These are phyloP conservation scores for Dinocampus coccinellae DNA, from an alignment of 2,888 invertebrate species.

Conservation along the genomic window DNA sequence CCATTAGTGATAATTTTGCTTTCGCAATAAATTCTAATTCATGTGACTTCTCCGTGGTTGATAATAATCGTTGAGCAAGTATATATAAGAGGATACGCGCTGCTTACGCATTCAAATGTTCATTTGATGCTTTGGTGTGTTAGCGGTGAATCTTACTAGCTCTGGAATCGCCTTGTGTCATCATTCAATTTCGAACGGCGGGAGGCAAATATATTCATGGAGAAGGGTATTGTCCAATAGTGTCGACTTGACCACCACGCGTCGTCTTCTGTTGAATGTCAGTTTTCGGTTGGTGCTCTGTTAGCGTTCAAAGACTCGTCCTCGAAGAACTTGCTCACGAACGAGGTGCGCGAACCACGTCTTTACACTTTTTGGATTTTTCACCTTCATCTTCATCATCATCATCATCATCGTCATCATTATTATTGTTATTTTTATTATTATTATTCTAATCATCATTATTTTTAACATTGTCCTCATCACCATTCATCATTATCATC, in stretches of 20 bases:
- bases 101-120: slow-evolving; percentile 36
- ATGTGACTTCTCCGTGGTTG: slow-evolving; percentile 6
- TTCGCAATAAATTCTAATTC: background rate
- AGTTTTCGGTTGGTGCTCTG: slow-evolving; percentile 36
- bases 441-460: background rate
- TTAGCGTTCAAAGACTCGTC: slow-evolving; percentile 26
- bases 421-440: background rate
- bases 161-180: slow-evolving; percentile 5
- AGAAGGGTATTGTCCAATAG: slow-evolving; percentile 32
- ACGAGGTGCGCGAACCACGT: background rate
- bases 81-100: slow-evolving; percentile 34
- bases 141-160: slow-evolving; percentile 25
- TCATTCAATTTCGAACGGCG: slow-evolving; percentile 32
- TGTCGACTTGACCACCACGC: slow-evolving; percentile 26
- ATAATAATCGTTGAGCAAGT: slow-evolving; percentile 21
- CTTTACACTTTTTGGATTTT: background rate
- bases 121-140: slow-evolving; percentile 20
- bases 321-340: slow-evolving; percentile 20
- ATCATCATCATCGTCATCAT: background rate
- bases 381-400: background rate
- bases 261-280: slow-evolving; percentile 29
- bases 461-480: no score
- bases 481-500: no score
- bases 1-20: background rate
- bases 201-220: slow-evolving; percentile 2